Conservation (phyloP, 2,888 invertebrate genomes). For the Diaphora mendica region DNA sequence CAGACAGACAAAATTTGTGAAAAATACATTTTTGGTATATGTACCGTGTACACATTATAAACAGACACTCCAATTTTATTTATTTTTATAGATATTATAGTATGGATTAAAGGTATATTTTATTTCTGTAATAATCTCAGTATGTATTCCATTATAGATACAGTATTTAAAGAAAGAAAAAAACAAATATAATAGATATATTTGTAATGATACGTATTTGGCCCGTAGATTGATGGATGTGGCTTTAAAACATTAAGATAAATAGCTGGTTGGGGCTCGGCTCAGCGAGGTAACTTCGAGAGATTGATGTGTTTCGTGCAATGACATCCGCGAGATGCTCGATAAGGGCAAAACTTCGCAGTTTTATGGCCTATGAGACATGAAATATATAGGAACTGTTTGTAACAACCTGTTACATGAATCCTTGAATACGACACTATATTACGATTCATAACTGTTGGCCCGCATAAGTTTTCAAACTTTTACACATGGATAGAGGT, state of each 20-base stretch:
- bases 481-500: neutral
- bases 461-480: neutral
- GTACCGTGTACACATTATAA: too few relatives aligned
- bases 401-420: constrained; percentile 58
- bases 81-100: too few relatives aligned
- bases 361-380: constrained; percentile 59
- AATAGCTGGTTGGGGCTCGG: constrained; percentile 53
- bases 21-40: too few relatives aligned
- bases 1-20: too few relatives aligned
- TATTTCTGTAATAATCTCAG: neutral
- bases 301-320: constrained; percentile 73
- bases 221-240: constrained; percentile 60
- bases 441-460: constrained; percentile 41
- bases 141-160: neutral
- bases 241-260: constrained; percentile 63
- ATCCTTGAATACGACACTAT: constrained; percentile 38
- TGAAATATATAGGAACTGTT: constrained; percentile 51
- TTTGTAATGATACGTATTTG: constrained; percentile 53
- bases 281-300: constrained; percentile 51
- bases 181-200: constrained; percentile 25
- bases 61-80: too few relatives aligned
- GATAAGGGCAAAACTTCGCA: constrained; percentile 59
- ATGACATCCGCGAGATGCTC: constrained; percentile 53
- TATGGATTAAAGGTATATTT: neutral
- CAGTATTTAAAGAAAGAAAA: neutral